Base-by-base conservation (phyloP, 2,113 vertebrate species). In the Dolichotis patagonum region DNA sequence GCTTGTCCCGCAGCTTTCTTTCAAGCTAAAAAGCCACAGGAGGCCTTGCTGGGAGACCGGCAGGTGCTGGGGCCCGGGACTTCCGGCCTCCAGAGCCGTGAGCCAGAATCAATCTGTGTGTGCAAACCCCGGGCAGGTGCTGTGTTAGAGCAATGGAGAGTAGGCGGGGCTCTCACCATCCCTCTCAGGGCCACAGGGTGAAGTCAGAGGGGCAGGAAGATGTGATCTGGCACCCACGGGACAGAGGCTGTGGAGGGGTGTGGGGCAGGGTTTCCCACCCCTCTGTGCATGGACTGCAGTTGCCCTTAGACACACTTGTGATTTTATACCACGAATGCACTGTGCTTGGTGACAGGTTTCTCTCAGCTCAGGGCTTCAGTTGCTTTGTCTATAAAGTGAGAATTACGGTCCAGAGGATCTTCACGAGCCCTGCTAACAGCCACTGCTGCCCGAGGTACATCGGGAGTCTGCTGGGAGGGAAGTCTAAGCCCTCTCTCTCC, bases 211-310 rank as follows among this genome's bases (percentile, higher is more conserved):
- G 56, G n/a, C 12, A 5, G 58, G 32, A 19, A 63, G 90, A 6
- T 38, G 3, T 6, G 16, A 1, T 35, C 52, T 10, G 43, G 49
- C 20, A 4, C 91, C 10, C 3, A 28, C 24, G 22, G 32, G 26
- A 24, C 16, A 5, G 30, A 43, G 41, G 73, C 3, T 0, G 1
- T 0, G 9, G 43, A 20, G 26, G 49, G 80, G 2, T 0, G 0
- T 6, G 0, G 1, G 14, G 11, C 24, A 9, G 41, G 13, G 5
- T 22, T 54, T 58, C 87, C 41, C 1, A 16, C n/a, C 49, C 9
- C 14, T 19, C 4, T 9, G 3, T 3, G 2, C 0, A 1, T 1
- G 32, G 43, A 9, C 67, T 26, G 0, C 1, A 4, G 49, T 12
- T 60, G 28, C 30, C 11, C 11, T 8, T 24, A 26, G 52, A 16